Evolutionary conservation across 2,113 vertebrate genomes (phyloP).

Genomic region (Phoenicopterus ruber): DNA sequence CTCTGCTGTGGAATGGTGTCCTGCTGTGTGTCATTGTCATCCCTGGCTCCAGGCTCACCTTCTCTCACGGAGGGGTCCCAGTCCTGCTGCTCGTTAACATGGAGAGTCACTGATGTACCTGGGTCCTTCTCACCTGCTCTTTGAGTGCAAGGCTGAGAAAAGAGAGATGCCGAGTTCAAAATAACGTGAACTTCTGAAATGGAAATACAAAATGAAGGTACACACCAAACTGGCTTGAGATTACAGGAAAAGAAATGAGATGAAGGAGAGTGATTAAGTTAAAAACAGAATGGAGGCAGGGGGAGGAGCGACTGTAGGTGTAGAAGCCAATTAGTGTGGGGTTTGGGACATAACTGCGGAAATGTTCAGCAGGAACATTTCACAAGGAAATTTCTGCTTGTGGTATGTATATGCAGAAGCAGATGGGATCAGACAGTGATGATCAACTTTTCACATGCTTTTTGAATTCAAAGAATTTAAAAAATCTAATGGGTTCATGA

Average conservation of each 20-base stretch:
- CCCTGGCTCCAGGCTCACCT: background rate
- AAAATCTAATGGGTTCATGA: constrained; percentile 5
- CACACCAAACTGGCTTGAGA: background rate
- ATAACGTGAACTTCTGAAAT: background rate
- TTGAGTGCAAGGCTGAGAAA: background rate
- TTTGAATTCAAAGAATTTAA: background rate
- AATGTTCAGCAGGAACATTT: constrained; percentile 18
- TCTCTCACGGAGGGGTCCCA: background rate
- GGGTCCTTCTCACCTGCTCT: background rate
- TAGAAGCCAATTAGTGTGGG: background rate
- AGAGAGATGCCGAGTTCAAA: background rate
- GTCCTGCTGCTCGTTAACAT: background rate
- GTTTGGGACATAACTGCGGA: background rate
- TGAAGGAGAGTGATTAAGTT: background rate
- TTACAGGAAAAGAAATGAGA: background rate
- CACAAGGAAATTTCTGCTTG: background rate
- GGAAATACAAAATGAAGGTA: background rate
- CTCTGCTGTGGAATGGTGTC: background rate
- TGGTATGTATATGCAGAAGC: background rate
- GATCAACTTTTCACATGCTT: constrained; percentile 15
- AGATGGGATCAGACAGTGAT: constrained; percentile 34
- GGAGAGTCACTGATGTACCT: background rate
- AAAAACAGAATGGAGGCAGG: background rate
- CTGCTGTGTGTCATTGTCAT: background rate
- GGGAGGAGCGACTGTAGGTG: background rate